Evolutionary conservation across 2,797 vertebrate species (phyloP).

Genomic region (Peromyscus eremicus): DNA sequence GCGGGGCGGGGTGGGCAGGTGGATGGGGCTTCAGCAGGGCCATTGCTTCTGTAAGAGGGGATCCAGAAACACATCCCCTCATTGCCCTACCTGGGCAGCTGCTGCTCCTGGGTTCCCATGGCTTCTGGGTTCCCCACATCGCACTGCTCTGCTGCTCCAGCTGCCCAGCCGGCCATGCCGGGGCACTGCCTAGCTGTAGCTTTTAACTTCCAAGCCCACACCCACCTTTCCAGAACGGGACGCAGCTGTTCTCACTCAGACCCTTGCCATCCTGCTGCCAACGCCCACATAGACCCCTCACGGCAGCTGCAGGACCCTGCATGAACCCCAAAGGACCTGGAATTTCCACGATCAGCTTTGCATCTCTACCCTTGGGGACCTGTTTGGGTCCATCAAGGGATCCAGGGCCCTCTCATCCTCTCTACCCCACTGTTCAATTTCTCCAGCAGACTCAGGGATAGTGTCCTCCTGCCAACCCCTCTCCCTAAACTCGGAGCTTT

Average conservation of each 20-base stretch:
- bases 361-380: conserved; percentile 25
- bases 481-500: neutral
- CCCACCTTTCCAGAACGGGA: neutral
- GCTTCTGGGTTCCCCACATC: conserved; percentile 87
- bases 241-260: conserved; percentile 4
- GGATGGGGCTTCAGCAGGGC: conserved; percentile 95
- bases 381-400: neutral
- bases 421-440: neutral
- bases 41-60: conserved; percentile 98
- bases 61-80: conserved; percentile 87
- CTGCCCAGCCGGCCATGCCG: conserved; percentile 12
- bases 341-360: conserved; percentile 50
- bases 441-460: conserved; percentile 33
- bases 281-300: neutral
- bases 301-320: conserved; percentile 55
- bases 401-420: neutral
- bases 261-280: conserved; percentile 33
- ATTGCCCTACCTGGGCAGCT: conserved; percentile 78
- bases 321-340: conserved; percentile 56
- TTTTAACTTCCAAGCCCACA: conserved; percentile 14
- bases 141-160: conserved; percentile 13
- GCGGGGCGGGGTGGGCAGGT: conserved; percentile 92
- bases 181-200: conserved; percentile 67
- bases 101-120: conserved; percentile 78
- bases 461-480: no score